Conservation (phyloP, 2,797 vertebrate species). For the Tiaroga cobitis region DNA sequence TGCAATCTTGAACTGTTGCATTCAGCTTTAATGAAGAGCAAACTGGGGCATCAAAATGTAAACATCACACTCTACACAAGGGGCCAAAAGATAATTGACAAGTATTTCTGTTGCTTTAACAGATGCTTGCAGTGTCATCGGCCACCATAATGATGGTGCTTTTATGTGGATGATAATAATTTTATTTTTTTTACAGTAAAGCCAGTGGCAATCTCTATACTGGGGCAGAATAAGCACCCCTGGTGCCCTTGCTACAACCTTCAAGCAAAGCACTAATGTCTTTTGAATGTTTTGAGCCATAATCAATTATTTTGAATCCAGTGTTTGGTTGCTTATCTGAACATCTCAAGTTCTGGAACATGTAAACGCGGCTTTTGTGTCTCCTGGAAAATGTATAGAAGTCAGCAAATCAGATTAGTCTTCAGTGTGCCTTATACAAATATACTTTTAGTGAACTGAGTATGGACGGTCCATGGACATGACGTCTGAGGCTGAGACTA, state of each 20-base stretch:
- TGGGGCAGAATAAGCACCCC: not conserved
- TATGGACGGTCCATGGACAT: no score
- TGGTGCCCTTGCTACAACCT: not conserved
- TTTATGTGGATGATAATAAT: not conserved
- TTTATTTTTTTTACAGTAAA: not conserved
- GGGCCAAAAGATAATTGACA: slow-evolving; percentile 61
- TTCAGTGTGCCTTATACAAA: no score
- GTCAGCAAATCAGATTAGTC: no score
- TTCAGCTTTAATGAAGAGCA: slow-evolving; percentile 79
- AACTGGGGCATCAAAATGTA: slow-evolving; percentile 78
- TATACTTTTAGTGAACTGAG: no score
- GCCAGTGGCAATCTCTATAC: not conserved
- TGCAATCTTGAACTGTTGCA: slow-evolving; percentile 68
- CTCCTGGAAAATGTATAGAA: no score
- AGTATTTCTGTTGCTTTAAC: slow-evolving; percentile 77
- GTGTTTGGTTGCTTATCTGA: no score
- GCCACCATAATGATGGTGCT: not conserved
- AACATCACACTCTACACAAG: slow-evolving; percentile 61
- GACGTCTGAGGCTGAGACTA: no score
- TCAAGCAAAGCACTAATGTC: no score
- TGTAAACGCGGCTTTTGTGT: no score
- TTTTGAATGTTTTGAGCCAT: not conserved
- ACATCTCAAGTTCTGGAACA: no score
- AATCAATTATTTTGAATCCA: no score
- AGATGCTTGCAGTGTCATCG: slow-evolving; percentile 49